Evolutionary conservation across 2,113 vertebrate species (phyloP).

Genomic region (Chaenogobius annularis): DNA sequence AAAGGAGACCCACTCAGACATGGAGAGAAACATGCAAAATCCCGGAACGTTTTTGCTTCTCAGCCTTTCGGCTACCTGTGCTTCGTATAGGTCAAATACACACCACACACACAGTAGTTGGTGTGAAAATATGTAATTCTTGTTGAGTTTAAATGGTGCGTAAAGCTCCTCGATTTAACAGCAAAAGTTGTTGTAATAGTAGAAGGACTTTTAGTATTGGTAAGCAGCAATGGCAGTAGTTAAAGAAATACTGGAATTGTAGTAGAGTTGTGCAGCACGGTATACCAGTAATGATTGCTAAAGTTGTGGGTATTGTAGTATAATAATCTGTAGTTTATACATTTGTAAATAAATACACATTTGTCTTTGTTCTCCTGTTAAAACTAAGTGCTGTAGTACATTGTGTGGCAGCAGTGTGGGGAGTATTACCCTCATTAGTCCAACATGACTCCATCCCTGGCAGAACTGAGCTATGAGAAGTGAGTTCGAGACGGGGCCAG

Average conservation of each 20-base stretch:
- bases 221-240: no score
- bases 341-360: neutral
- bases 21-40: no score
- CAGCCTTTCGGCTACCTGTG: no score
- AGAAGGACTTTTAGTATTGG: no score
- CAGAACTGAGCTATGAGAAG: slow-evolving; percentile 30
- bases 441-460: slow-evolving; percentile 36
- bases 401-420: slow-evolving; percentile 49
- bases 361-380: neutral
- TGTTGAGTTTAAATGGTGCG: no score
- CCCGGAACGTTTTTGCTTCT: no score
- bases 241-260: neutral
- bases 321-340: neutral
- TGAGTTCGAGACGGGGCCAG: slow-evolving; percentile 17
- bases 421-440: slow-evolving; percentile 54
- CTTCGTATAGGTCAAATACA: no score
- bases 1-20: no score
- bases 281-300: neutral
- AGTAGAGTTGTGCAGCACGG: neutral
- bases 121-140: no score
- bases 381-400: neutral
- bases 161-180: no score
- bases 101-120: no score
- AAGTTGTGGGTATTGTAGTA: neutral
- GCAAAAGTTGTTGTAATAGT: no score